phyloP scores from a whole-genome alignment of 2,888 invertebrate species.

The Melieria crassipennis region DNA sequence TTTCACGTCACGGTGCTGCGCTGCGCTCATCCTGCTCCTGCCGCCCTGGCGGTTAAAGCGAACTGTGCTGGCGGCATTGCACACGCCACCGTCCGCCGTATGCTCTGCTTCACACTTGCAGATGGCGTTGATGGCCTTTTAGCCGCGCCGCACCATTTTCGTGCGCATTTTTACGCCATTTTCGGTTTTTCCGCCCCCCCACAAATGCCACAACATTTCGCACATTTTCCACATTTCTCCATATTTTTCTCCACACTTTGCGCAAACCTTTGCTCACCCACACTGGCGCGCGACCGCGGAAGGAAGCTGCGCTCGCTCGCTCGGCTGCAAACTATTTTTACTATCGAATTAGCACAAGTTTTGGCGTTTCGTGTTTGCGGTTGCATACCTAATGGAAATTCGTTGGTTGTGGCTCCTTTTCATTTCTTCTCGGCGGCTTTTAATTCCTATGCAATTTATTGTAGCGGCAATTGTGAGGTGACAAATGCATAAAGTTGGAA shows the following conservation, averaged over 20 bases:
- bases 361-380: slow-evolving; percentile 23
- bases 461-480: no score
- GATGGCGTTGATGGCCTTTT: slow-evolving; percentile 41
- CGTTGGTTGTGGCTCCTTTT: no score
- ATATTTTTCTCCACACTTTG: neutral
- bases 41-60: neutral
- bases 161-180: neutral
- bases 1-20: neutral
- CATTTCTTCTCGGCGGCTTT: no score
- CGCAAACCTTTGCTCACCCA: neutral
- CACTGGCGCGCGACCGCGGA: neutral
- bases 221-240: neutral
- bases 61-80: neutral
- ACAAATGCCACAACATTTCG: neutral
- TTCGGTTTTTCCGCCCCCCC: slow-evolving; percentile 1
- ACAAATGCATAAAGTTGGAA: no score
- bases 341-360: slow-evolving; percentile 29
- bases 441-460: no score
- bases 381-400: slow-evolving; percentile 2
- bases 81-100: neutral
- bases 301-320: slow-evolving; percentile 6
- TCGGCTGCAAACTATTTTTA: slow-evolving; percentile 18
- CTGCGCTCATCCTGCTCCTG: neutral
- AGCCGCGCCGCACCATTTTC: slow-evolving; percentile 14
- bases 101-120: slow-evolving; percentile 33